phyloP scores from a whole-genome alignment of 2,888 invertebrate species.

The Xylota segnis region DNA sequence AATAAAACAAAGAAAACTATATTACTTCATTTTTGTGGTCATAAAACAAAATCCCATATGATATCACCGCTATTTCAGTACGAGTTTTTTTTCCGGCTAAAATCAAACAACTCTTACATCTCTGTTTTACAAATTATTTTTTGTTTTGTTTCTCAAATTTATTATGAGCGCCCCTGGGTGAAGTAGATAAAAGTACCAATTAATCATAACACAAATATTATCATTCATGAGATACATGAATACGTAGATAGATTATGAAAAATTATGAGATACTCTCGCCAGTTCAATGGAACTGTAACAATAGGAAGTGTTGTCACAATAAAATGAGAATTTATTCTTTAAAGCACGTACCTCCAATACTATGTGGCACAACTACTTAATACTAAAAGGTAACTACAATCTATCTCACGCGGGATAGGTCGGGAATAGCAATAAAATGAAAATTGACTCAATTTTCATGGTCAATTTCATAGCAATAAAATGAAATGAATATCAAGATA shows the following conservation, averaged over 20 bases:
- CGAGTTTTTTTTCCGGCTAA: background rate
- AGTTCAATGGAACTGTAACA: too few relatives aligned
- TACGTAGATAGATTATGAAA: background rate
- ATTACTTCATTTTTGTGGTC: background rate
- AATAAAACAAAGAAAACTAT: background rate
- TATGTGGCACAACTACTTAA: background rate
- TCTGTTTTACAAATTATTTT: background rate
- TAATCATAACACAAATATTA: background rate
- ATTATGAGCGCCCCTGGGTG: background rate
- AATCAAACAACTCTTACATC: slow-evolving; percentile 7
- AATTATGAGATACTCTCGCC: background rate
- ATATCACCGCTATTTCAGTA: background rate
- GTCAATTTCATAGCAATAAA: slow-evolving; percentile 33
- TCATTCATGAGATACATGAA: background rate
- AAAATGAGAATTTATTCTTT: background rate
- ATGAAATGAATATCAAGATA: background rate
- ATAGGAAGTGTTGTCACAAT: background rate
- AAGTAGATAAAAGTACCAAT: background rate
- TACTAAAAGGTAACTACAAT: background rate
- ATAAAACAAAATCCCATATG: background rate
- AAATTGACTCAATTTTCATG: slow-evolving; percentile 22
- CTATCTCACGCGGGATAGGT: slow-evolving; percentile 1
- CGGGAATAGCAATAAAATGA: background rate
- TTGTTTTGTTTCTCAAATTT: background rate
- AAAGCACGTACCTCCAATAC: background rate